Percentiles rank a stretch among this genome's conserved stretches.
These are phyloP conservation scores for Chrysotoxum bicinctum DNA, from an alignment of 2,888 invertebrate genomes.

Conservation along the genomic window DNA sequence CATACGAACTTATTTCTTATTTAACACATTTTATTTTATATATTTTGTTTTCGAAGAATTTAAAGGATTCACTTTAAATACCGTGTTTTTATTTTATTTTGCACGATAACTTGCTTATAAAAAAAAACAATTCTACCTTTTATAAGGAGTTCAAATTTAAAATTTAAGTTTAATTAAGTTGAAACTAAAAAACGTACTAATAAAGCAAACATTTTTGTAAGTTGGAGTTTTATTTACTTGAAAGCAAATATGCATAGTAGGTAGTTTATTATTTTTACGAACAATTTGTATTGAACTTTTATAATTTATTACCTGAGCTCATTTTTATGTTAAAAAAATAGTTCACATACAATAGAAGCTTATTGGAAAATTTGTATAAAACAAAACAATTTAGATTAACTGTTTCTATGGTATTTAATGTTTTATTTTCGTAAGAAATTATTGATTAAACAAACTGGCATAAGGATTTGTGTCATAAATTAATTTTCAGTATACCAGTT, in stretches of 20 bases:
- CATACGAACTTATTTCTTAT: no score
- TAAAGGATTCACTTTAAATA: no score
- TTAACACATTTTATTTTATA: no score
- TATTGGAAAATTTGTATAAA: not conserved
- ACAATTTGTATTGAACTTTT: no score
- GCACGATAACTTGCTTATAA: not conserved
- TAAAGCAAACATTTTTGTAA: not conserved
- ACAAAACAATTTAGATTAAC: not conserved
- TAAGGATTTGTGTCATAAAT: not conserved
- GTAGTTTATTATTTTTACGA: no score
- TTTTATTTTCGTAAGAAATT: not conserved
- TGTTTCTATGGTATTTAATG: not conserved
- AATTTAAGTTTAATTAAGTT: no score
- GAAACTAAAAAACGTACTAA: no score
- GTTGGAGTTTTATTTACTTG: not conserved
- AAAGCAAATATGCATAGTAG: not conserved
- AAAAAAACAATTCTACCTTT: not conserved
- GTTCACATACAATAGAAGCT: not conserved
- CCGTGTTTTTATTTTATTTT: no score
- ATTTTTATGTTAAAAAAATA: not conserved
- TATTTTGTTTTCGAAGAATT: no score
- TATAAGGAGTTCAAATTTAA: no score
- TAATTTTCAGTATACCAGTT: not conserved
- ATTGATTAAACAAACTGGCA: not conserved
- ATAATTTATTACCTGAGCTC: conserved; percentile 3